Percentiles rank a stretch among this genome's conserved stretches.
Conservation (phyloP, 2,888 invertebrate genomes). For the Margaritifera margaritifera region DNA sequence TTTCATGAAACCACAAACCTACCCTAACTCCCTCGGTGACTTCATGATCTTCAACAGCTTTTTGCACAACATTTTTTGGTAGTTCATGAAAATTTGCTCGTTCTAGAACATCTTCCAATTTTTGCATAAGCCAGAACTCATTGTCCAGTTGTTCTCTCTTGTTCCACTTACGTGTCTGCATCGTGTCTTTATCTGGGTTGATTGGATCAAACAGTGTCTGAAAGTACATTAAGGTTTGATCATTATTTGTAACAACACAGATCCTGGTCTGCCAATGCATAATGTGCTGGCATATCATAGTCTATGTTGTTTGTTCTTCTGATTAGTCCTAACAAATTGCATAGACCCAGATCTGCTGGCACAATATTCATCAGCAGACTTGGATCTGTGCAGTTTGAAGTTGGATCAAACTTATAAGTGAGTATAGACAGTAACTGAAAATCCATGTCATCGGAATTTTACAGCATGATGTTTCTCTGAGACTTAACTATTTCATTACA, state of each 20-base stretch:
- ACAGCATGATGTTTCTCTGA: no score
- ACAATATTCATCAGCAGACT: no score
- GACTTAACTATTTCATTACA: no score
- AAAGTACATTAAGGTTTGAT: constrained; percentile 16
- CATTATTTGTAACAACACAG: background rate
- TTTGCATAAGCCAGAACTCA: constrained; percentile 71
- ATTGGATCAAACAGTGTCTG: constrained; percentile 71
- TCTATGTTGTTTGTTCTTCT: no score
- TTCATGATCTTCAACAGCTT: constrained; percentile 61
- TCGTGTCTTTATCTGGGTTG: constrained; percentile 72
- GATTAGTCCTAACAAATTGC: no score
- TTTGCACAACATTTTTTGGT: constrained; percentile 49
- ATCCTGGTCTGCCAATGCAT: no score
- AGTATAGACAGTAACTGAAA: no score
- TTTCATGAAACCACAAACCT: constrained; percentile 16
- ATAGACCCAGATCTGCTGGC: no score
- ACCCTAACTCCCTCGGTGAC: constrained; percentile 65
- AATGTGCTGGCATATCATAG: no score
- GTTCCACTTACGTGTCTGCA: constrained; percentile 58
- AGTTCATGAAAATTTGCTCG: constrained; percentile 70
- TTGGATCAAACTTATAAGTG: no score
- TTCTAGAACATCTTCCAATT: constrained; percentile 64
- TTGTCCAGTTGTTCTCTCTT: constrained; percentile 67
- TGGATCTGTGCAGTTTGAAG: no score
- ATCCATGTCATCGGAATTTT: no score